phyloP scores from a whole-genome alignment of 2,113 vertebrate species.

The Phylloscopus trochiloides region DNA sequence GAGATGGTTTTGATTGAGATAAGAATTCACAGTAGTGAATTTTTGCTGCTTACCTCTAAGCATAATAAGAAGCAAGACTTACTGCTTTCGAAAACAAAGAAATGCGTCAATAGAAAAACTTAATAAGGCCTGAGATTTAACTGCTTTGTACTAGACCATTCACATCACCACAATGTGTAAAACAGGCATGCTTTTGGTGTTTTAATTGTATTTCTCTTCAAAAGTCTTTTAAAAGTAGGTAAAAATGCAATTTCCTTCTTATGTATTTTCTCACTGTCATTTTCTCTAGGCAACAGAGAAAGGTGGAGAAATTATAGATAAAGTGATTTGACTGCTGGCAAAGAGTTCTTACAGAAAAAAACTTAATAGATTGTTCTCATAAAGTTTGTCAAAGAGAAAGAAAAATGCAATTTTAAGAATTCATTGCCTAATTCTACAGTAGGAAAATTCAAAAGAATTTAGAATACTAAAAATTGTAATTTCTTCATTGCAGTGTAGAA shows the following conservation, averaged over 20 bases:
- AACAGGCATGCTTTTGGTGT: background rate
- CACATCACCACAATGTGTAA: accelerated
- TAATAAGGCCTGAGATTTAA: background rate
- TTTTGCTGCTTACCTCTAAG: background rate
- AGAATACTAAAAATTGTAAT: background rate
- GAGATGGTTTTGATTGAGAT: background rate
- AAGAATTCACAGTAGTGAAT: background rate
- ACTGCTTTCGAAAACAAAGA: background rate
- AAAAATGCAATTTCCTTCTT: background rate
- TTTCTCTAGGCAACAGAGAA: background rate
- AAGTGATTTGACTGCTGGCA: background rate
- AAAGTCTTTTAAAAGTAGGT: background rate
- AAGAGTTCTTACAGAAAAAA: background rate
- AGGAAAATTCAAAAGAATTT: background rate
- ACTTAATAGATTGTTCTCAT: background rate
- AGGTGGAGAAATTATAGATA: background rate
- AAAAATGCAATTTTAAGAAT: background rate
- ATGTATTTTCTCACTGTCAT: background rate
- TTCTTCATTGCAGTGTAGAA: background rate
- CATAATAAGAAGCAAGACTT: background rate
- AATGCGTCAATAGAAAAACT: accelerated
- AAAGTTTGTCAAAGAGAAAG: background rate
- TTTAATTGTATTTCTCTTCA: background rate
- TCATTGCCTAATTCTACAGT: background rate
- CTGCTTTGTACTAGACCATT: background rate